Evolutionary conservation across 2,888 invertebrate genomes (phyloP).

Genomic region (Carabus problematicus): DNA sequence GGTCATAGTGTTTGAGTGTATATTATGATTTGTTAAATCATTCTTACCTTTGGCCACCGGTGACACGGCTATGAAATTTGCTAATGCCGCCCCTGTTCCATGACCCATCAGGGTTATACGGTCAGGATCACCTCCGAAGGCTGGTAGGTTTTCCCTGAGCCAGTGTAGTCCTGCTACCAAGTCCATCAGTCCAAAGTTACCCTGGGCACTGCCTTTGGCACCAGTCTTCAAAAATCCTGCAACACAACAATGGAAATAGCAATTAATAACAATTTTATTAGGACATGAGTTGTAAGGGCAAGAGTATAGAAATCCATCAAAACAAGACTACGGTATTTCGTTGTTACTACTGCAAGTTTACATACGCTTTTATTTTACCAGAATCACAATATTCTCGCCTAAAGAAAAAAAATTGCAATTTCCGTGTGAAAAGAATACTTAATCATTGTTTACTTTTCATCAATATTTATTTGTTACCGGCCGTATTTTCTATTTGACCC

Average conservation of each 20-base stretch:
- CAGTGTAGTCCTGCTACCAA: constrained; percentile 95
- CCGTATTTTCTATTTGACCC: constrained; percentile 15
- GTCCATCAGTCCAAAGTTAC: constrained; percentile 92
- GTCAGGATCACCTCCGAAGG: constrained; percentile 94
- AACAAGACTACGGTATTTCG: too few relatives aligned
- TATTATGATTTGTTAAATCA: too few relatives aligned
- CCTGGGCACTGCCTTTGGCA: constrained; percentile 86
- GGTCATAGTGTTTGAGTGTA: constrained; percentile 16
- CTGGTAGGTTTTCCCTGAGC: constrained; percentile 92
- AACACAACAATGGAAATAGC: constrained; percentile 49
- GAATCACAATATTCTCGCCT: not conserved
- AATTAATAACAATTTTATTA: constrained; percentile 1
- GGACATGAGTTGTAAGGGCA: not conserved
- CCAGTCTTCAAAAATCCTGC: constrained; percentile 92
- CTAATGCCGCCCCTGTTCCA: constrained; percentile 94
- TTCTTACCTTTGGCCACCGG: constrained; percentile 88
- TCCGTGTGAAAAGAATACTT: constrained; percentile 14
- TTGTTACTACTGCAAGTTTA: too few relatives aligned
- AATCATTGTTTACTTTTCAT: constrained; percentile 31
- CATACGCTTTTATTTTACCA: too few relatives aligned
- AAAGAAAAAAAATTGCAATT: not conserved
- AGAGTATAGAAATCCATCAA: not conserved
- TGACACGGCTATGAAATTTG: constrained; percentile 94
- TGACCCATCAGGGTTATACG: constrained; percentile 95
- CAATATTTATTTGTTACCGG: constrained; percentile 14